phyloP scores from a whole-genome alignment of 1,140 invertebrate species.

The Hermetia illucens region DNA sequence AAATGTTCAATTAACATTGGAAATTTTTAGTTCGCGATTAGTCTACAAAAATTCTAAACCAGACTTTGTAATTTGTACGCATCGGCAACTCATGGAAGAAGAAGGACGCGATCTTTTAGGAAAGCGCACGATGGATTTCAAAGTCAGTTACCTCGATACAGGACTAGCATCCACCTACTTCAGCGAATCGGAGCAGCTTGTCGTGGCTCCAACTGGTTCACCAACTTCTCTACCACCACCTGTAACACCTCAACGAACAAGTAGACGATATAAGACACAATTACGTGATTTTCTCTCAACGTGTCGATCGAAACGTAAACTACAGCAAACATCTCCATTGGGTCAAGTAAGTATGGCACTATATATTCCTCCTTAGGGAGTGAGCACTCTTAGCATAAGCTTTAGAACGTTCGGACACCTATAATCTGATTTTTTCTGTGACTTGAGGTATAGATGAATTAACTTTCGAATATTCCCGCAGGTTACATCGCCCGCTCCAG shows the following conservation, averaged over 20 bases:
- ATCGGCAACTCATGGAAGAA: conserved; percentile 96
- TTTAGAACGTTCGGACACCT: too few relatives aligned
- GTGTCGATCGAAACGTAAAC: conserved; percentile 78
- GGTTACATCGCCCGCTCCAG: conserved; percentile 32
- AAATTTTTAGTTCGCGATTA: conserved; percentile 60
- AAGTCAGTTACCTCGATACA: conserved; percentile 87
- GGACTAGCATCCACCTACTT: conserved; percentile 82
- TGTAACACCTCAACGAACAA: conserved; percentile 57
- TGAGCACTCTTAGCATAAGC: too few relatives aligned
- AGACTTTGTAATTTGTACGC: conserved; percentile 96
- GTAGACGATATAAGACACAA: conserved; percentile 83
- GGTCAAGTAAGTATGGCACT: conserved; percentile 22
- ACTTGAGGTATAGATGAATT: neutral
- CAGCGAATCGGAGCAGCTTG: conserved; percentile 69
- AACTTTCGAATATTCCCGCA: conserved; percentile 3
- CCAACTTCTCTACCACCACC: conserved; percentile 34
- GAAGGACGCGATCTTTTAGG: conserved; percentile 91
- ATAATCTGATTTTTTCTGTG: too few relatives aligned
- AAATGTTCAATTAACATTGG: conserved; percentile 1
- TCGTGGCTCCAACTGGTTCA: conserved; percentile 38
- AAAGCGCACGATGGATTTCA: conserved; percentile 97
- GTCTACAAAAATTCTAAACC: conserved; percentile 99
- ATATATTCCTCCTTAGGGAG: too few relatives aligned
- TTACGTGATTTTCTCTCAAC: conserved; percentile 83
- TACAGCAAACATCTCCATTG: conserved; percentile 35